These are phyloP conservation scores for Elysia chlorotica DNA, from an alignment of 1,140 invertebrate genomes.

Conservation along the genomic window DNA sequence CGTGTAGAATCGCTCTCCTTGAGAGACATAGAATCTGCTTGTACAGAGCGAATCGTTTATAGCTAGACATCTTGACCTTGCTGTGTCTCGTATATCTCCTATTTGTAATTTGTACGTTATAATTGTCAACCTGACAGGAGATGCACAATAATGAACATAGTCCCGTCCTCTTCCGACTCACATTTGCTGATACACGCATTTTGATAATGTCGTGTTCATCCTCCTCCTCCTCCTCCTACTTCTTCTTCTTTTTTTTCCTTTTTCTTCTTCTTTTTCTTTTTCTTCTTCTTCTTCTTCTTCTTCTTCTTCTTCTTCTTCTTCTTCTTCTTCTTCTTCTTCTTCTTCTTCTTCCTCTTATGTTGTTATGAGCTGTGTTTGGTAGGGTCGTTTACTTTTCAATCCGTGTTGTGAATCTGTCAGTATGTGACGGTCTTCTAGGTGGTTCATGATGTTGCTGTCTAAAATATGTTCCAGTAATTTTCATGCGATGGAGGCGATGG, in stretches of 20 bases:
- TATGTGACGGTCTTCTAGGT: not conserved
- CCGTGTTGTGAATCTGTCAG: not conserved
- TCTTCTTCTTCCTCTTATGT: not conserved
- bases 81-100: no score
- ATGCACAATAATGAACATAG: not conserved
- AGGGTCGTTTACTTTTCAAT: not conserved
- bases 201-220: not conserved
- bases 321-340: not conserved
- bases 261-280: not conserved
- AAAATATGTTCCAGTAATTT: not conserved
- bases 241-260: no score
- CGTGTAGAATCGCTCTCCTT: no score
- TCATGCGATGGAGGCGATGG: not conserved
- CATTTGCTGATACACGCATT: not conserved
- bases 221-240: no score
- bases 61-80: not conserved
- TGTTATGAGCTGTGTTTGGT: not conserved
- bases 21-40: not conserved
- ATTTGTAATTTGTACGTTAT: no score
- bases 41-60: not conserved
- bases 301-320: not conserved
- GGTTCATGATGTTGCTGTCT: no score
- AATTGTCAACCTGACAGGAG: no score
- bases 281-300: not conserved
- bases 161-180: not conserved